Percentiles rank a stretch among this genome's conserved stretches.
Conservation (phyloP, 53 echinoderm and acorn worm species). For the Luidia sarsii region DNA sequence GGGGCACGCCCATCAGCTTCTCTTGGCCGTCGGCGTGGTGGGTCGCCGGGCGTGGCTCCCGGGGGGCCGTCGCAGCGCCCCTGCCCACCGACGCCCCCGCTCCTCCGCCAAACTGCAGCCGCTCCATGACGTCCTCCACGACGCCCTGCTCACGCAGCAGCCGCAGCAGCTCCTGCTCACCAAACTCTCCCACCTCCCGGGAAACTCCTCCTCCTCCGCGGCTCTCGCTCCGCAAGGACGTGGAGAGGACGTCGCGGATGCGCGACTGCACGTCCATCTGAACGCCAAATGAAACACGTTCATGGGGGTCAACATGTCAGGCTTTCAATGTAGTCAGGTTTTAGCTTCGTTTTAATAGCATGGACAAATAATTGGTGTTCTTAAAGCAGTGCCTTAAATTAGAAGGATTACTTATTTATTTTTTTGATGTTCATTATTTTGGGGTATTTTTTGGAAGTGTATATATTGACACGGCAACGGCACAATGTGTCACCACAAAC, state of each 20-base stretch:
- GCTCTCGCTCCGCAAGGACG: slow-evolving; percentile 67
- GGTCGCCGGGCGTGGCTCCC: slow-evolving; percentile 62
- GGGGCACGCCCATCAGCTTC: slow-evolving; percentile 63
- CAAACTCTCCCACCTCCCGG: slow-evolving; percentile 37
- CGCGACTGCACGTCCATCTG: slow-evolving; percentile 91
- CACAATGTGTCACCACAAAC: no score
- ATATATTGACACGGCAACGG: no score
- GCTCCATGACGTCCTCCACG: slow-evolving; percentile 87
- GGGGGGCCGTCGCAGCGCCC: neutral
- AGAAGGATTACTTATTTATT: no score
- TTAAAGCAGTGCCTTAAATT: no score
- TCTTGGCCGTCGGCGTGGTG: slow-evolving; percentile 73
- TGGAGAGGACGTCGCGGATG: slow-evolving; percentile 79
- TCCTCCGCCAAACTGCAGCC: slow-evolving; percentile 67
- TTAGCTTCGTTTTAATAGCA: no score
- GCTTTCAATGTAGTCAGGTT: no score
- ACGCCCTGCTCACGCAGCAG: slow-evolving; percentile 77
- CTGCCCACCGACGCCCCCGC: neutral
- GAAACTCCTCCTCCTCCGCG: neutral
- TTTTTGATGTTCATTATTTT: no score
- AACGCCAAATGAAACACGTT: neutral
- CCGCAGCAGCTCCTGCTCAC: slow-evolving; percentile 78
- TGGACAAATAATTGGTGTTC: no score
- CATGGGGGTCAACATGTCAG: no score
- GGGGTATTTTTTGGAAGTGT: no score